A percentile compares a stretch with the other conserved stretches of the same genome.
These are phyloP conservation scores for Taxidea taxus DNA, from an alignment of 2,113 vertebrate species.

Conservation along the genomic window DNA sequence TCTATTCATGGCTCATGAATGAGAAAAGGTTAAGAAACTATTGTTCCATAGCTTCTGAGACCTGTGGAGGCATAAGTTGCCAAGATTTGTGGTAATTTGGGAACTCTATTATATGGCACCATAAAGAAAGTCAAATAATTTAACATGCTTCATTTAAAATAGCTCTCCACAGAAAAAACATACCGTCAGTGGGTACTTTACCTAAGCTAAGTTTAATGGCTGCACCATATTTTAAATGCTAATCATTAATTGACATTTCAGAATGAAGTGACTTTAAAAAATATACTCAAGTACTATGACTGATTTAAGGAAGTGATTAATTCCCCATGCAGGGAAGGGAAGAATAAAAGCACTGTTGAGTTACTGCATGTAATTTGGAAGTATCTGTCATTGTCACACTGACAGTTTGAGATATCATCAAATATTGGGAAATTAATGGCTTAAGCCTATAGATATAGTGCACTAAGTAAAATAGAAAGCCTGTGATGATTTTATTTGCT, in stretches of 20 bases:
- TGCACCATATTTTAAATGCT: constrained; percentile 1
- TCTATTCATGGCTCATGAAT: neutral
- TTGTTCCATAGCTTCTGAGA: neutral
- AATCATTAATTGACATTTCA: neutral
- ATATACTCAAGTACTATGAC: neutral
- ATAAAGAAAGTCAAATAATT: constrained; percentile 34
- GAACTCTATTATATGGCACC: neutral
- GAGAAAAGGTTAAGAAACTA: neutral
- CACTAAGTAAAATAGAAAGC: neutral
- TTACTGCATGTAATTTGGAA: neutral
- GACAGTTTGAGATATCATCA: neutral
- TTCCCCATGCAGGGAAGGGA: neutral
- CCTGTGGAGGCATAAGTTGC: neutral
- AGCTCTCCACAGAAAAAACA: constrained; percentile 26
- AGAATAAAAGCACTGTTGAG: neutral
- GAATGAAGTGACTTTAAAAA: constrained; percentile 14
- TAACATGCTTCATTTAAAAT: neutral
- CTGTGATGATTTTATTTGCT: neutral
- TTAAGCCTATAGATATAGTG: neutral
- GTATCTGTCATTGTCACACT: neutral
- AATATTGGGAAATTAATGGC: neutral
- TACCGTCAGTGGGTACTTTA: neutral
- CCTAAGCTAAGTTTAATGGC: neutral
- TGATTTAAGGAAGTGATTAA: neutral
- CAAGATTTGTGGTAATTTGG: neutral